Base-by-base conservation (phyloP, 2,797 vertebrate species). In the Taeniopygia guttata region DNA sequence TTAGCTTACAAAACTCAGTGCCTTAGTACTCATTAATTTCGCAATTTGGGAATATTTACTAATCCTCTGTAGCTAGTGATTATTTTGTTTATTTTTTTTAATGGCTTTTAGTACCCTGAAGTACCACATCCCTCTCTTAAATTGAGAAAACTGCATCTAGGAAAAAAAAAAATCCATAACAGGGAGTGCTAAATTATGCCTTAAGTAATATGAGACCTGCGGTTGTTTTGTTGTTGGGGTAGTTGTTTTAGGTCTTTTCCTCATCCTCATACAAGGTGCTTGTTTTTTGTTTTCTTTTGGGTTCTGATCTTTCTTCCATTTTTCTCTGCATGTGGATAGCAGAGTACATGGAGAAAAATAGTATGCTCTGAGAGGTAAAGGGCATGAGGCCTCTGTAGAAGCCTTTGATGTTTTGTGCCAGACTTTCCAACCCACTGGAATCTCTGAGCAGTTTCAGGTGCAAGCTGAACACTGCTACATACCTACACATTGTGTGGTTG, bases 11-110 rank as follows among this genome's bases (percentile, higher is more conserved):
- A 43, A 88, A 56, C 59, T 43, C 49, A 84, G 16, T 80, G 20
- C 58, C 54, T 94, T 92, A 85, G 26, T 82, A 74, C 34, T 97
- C 72, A 72, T 96, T 92, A 86, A 85, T 95, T 95, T 93, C 86
- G 84, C 42, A 89, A 62, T 83, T 94, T 94, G 93, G 93, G 78
- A 87, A 66, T n/a, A n/a, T 90, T 95, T 96, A 83, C 90, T 95
- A 95, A 74, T 45, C 84, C 62, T 94, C 36, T 52, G 40, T 74
- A 58, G 66, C 69, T 92, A 87, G 82, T 95, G 87, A 93, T 80
- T 70, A 67, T 83, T 75, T 96, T 89, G 70, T 75, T 94, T 80
- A 5, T 76, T 79, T 92, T 87, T 91, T 72, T 80, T 2, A 82
- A 76, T 92, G 62, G 72, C 74, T 96, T 96, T 95, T 88, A 94